Base-by-base conservation (phyloP, 1,140 invertebrate genomes). In the Cepaea nemoralis region DNA sequence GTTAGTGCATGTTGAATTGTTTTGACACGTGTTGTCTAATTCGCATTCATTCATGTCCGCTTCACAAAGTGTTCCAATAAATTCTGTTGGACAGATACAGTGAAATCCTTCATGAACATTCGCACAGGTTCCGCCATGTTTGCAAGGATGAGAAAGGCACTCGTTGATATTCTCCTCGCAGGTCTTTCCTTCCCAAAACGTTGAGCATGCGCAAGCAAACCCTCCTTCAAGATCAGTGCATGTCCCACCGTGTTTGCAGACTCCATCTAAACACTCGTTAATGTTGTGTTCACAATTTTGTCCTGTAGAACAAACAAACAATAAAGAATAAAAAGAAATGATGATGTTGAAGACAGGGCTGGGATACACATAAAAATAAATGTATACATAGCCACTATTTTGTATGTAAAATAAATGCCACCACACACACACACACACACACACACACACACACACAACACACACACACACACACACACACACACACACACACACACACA, bases 201-300 rank as follows among this genome's bases (percentile, higher is more conserved):
- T 48, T 1, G 95, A 94, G 90, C 97, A 99, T 87, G 97, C 96
- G 89, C 97, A 99, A 31, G 37, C 48, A 76, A 80, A 86, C 27
- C 66, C 74, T 31, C 42, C 39, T 1, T 70, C 48, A 92, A 87
- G 24, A 77, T 98, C 96, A 73, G 96, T 94, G 88, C 97, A 98
- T n/a, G 77, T 84, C 14, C 96, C 97, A 0, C 96, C 95, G 89
- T 98, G 97, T 79, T 95, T 93, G 90, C 97, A 98, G 0, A 97
- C 96, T 90, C 96, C 95, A 42, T 95, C 66, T 24, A 55, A 12
- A 45, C 87, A 88, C 70, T 86, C 84, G 82, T 89, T 80, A 10
- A 88, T 86, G 69, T 86, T 82, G 3, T 76, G 16, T 8, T 83
- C 77, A 82, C 87, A 89, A 16, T 31, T 42, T 2, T 31, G 39